Evolutionary conservation across 2,888 invertebrate genomes (phyloP).

Genomic region (Thera obeliscata): DNA sequence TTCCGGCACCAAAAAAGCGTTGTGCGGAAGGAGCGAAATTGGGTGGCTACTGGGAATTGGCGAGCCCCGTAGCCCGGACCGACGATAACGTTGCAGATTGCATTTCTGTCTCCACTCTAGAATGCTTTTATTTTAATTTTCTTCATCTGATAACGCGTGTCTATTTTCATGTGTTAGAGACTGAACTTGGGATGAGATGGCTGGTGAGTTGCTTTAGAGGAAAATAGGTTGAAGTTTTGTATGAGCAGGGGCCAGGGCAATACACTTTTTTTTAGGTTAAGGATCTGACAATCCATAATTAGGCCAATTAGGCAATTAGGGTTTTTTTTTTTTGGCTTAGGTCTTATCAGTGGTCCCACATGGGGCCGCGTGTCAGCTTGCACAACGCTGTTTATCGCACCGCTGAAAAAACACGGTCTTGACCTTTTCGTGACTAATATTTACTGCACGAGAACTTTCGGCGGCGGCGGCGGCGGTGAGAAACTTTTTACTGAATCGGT

Average conservation of each 20-base stretch:
- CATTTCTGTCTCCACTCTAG: conserved; percentile 26
- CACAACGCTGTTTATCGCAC: conserved; percentile 22
- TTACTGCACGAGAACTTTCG: conserved; percentile 1
- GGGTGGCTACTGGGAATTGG: conserved; percentile 31
- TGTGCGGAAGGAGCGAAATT: conserved; percentile 30
- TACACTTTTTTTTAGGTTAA: too few species aligned
- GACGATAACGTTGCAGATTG: conserved; percentile 35
- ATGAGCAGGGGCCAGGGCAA: too few species aligned
- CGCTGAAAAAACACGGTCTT: conserved; percentile 21
- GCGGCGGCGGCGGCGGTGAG: not conserved
- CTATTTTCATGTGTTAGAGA: too few species aligned
- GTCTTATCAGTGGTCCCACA: too few species aligned
- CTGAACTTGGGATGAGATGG: too few species aligned
- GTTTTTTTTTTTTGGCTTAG: too few species aligned
- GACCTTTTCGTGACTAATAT: conserved; percentile 21
- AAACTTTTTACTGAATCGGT: not conserved
- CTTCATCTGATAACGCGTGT: too few species aligned
- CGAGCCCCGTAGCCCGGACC: conserved; percentile 18
- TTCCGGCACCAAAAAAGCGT: conserved; percentile 39
- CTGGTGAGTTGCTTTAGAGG: too few species aligned
- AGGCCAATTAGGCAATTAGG: too few species aligned
- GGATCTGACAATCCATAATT: too few species aligned
- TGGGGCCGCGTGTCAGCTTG: too few species aligned
- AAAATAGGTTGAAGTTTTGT: too few species aligned
- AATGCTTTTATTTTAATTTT: not conserved